Conservation (phyloP, 2,888 invertebrate species). For the Junonia oenone region DNA sequence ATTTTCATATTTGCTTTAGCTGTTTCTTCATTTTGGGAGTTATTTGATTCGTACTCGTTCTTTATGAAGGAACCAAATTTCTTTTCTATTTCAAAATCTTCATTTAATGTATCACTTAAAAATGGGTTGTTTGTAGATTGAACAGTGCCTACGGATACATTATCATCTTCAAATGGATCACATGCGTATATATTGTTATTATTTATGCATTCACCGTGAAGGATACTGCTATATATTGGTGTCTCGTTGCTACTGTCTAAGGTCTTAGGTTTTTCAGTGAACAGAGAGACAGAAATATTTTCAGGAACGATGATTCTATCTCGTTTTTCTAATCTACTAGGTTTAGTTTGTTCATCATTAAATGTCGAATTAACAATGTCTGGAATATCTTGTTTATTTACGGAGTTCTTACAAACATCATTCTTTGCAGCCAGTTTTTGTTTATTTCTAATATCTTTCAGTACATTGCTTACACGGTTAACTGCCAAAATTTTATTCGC, state of each 20-base stretch:
- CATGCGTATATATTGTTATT: constrained; percentile 37
- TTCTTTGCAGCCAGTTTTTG: constrained; percentile 28
- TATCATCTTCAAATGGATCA: constrained; percentile 42
- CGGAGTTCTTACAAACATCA: constrained; percentile 24
- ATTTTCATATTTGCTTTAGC: constrained; percentile 21
- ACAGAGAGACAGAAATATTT: constrained; percentile 58
- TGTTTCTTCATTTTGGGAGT: constrained; percentile 57
- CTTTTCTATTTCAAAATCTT: constrained; percentile 48
- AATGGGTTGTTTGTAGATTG: constrained; percentile 56
- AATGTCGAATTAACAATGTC: constrained; percentile 72
- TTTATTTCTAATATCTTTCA: constrained; percentile 39
- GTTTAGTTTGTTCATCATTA: constrained; percentile 44
- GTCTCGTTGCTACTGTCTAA: constrained; percentile 2
- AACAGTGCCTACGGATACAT: constrained; percentile 40
- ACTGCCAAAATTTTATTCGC: constrained; percentile 53
- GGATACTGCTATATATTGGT: constrained; percentile 4
- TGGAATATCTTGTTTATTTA: constrained; percentile 55
- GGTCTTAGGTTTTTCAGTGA: constrained; percentile 47
- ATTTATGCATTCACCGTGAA: constrained; percentile 38
- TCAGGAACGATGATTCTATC: constrained; percentile 63
- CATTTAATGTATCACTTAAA: constrained; percentile 46
- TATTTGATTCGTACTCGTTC: constrained; percentile 63
- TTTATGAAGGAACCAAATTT: constrained; percentile 52
- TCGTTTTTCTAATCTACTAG: constrained; percentile 43
- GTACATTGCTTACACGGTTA: constrained; percentile 52